Evolutionary conservation across 2,797 vertebrate species (phyloP).

Genomic region (Phoeniculus purpureus): DNA sequence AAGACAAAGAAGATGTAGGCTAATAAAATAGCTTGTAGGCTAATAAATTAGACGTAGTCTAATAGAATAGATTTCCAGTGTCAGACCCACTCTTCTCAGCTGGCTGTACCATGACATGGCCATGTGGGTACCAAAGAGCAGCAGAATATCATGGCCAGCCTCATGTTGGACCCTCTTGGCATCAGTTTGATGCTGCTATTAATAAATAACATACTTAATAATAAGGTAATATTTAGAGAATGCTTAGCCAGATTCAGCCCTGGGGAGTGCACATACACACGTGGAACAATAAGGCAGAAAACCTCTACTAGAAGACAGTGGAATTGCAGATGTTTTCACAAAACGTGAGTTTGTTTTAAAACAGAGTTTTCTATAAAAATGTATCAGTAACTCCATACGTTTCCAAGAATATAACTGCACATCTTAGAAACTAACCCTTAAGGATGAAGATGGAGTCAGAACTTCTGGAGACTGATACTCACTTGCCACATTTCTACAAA

Average conservation of each 20-base stretch:
- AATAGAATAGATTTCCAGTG: not conserved
- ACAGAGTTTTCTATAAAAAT: not conserved
- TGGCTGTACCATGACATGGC: accelerated
- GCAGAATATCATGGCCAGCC: not conserved
- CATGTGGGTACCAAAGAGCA: accelerated
- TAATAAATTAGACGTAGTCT: constrained; percentile 43
- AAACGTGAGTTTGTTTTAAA: not conserved
- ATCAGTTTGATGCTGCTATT: not conserved
- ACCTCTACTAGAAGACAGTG: not conserved
- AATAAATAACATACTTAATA: not conserved
- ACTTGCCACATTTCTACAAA: not conserved
- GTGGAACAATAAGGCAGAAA: not conserved
- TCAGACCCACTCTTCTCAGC: not conserved
- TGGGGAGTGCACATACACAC: not conserved
- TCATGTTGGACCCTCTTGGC: not conserved
- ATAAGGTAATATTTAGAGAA: not conserved
- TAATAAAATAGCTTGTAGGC: constrained; percentile 43
- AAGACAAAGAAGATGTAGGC: not conserved
- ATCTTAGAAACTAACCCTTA: not conserved
- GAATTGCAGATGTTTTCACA: not conserved
- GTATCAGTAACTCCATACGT: not conserved
- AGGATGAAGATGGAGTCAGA: not conserved
- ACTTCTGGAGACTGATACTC: not conserved
- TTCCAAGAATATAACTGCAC: not conserved
- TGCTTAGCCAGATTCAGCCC: not conserved